Conservation (phyloP, 2,797 vertebrate genomes). For the Leptatherina wallacei region DNA sequence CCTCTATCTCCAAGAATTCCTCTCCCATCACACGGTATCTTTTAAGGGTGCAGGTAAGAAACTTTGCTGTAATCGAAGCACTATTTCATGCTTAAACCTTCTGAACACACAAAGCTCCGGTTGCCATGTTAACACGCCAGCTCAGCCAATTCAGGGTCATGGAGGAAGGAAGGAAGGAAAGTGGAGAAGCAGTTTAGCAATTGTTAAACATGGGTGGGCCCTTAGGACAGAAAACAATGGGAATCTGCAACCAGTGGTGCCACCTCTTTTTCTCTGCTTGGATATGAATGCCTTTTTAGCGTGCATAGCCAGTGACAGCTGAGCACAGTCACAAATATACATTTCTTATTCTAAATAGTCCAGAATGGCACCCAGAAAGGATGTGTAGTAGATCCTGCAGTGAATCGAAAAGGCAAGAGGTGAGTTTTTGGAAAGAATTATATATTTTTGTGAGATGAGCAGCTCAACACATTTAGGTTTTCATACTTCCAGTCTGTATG, state of each 20-base stretch:
- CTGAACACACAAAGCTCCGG: conserved; percentile 8
- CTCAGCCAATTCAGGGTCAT: conserved; percentile 36
- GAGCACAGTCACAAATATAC: conserved; percentile 21
- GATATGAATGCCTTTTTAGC: conserved; percentile 1
- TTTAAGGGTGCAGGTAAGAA: conserved; percentile 85
- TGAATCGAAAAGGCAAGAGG: not conserved
- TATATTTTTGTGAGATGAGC: conserved; percentile 3
- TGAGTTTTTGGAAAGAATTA: not conserved
- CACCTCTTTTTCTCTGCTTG: conserved; percentile 21
- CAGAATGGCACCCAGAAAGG: conserved; percentile 15
- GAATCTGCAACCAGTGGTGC: conserved; percentile 34
- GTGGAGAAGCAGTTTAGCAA: conserved; percentile 48
- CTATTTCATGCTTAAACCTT: not conserved
- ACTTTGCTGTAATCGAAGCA: not conserved
- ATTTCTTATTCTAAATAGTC: conserved; percentile 1
- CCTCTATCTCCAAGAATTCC: conserved; percentile 89
- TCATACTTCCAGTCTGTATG: not conserved
- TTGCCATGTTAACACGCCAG: conserved; percentile 47
- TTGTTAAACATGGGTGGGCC: conserved; percentile 74
- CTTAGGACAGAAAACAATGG: conserved; percentile 60
- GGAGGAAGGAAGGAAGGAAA: conserved; percentile 67
- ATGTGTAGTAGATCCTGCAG: not conserved
- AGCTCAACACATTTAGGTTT: not conserved
- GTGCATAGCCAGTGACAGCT: conserved; percentile 10
- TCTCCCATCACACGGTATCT: conserved; percentile 88